A percentile compares a stretch with the other conserved stretches of the same genome.
Conservation (phyloP, 2,113 vertebrate species). For the Cyprinodon variegatus region DNA sequence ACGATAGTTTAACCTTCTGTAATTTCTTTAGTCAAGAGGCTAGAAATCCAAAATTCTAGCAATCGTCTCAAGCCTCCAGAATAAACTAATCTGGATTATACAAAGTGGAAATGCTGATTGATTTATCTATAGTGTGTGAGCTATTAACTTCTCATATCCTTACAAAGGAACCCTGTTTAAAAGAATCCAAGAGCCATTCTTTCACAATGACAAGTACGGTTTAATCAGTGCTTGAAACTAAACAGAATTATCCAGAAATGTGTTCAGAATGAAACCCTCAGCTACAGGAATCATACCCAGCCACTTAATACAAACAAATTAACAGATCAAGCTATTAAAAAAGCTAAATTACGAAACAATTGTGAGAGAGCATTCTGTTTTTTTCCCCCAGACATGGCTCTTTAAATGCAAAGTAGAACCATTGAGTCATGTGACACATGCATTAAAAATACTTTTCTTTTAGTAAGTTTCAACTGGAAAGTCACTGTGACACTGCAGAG, state of each 20-base stretch:
- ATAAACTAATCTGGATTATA: background rate
- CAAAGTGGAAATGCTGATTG: background rate
- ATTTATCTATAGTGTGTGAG: background rate
- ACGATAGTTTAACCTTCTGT: background rate
- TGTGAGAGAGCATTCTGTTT: slow-evolving; percentile 13
- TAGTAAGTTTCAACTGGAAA: slow-evolving; percentile 39
- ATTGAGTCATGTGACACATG: slow-evolving; percentile 32
- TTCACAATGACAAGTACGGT: slow-evolving; percentile 50
- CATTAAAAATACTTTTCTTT: slow-evolving; percentile 52
- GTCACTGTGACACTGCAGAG: slow-evolving; percentile 19
- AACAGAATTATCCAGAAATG: slow-evolving; percentile 35
- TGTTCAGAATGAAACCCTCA: slow-evolving; percentile 59
- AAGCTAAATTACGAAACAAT: slow-evolving; percentile 18
- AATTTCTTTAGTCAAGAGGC: too few species aligned
- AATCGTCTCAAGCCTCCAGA: too few species aligned
- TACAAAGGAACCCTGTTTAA: background rate
- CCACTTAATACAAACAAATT: slow-evolving; percentile 52
- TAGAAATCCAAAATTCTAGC: too few species aligned
- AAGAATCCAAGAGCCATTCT: slow-evolving; percentile 19
- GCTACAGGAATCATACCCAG: slow-evolving; percentile 44
- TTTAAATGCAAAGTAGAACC: slow-evolving; percentile 30
- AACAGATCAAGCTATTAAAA: slow-evolving; percentile 27
- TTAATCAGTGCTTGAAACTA: slow-evolving; percentile 41
- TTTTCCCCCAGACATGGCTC: slow-evolving; percentile 1
- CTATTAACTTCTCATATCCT: background rate